phyloP scores from a whole-genome alignment of 2,888 invertebrate species.

The Ptychoptera albimana region DNA sequence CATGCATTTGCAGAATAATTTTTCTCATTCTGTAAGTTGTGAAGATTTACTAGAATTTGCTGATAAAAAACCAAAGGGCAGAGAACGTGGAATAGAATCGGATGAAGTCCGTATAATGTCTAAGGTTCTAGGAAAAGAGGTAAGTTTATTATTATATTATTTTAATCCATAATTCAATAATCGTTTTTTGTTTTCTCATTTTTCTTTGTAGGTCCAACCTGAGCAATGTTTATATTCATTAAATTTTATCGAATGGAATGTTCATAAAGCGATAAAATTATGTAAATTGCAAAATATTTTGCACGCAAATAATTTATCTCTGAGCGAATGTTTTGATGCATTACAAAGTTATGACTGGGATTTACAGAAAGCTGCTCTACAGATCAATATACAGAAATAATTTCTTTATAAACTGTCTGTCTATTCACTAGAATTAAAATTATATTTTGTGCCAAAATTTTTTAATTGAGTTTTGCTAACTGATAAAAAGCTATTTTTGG shows the following conservation, averaged over 20 bases:
- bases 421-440: no score
- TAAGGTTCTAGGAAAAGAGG: constrained; percentile 66
- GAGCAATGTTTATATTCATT: constrained; percentile 66
- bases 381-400: constrained; percentile 17
- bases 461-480: no score
- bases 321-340: constrained; percentile 23
- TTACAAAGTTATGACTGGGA: constrained; percentile 29
- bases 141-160: constrained; percentile 24
- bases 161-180: neutral
- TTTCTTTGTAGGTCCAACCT: constrained; percentile 39
- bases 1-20: constrained; percentile 16
- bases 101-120: constrained; percentile 87
- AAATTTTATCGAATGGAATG: constrained; percentile 76
- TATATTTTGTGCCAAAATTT: neutral
- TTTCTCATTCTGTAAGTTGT: constrained; percentile 71
- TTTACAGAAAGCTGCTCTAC: constrained; percentile 25
- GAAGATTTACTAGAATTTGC: constrained; percentile 84
- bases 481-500: no score
- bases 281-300: constrained; percentile 29
- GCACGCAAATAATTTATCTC: constrained; percentile 17
- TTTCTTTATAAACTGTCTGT: no score
- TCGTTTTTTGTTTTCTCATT: neutral
- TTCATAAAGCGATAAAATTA: constrained; percentile 70
- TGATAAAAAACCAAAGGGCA: constrained; percentile 64
- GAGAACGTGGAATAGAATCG: constrained; percentile 69